Conservation (phyloP, 2,888 invertebrate species). For the Lepidochitona cinerea region DNA sequence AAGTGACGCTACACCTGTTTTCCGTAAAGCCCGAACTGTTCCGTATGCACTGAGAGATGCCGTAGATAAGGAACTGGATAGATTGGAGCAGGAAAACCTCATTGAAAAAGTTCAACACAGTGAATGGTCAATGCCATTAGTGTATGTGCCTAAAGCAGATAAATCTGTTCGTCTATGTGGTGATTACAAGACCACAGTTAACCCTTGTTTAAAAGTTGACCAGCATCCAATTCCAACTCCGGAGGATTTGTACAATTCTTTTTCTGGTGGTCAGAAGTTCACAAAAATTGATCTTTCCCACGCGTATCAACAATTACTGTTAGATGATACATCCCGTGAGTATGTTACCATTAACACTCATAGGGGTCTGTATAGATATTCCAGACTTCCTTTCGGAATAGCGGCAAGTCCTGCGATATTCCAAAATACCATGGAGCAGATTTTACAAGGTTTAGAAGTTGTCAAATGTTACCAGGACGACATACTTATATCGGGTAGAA, state of each 20-base stretch:
- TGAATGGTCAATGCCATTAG: slow-evolving; percentile 16
- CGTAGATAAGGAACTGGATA: slow-evolving; percentile 11
- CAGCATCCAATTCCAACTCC: slow-evolving; percentile 14
- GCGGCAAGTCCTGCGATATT: slow-evolving; percentile 27
- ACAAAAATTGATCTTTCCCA: slow-evolving; percentile 25
- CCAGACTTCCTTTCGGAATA: slow-evolving; percentile 27
- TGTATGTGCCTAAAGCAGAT: background rate
- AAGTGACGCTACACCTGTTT: too few species aligned
- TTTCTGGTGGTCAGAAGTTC: too few species aligned
- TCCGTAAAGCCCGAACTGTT: slow-evolving; percentile 19
- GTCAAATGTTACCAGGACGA: slow-evolving; percentile 8
- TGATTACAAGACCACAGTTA: slow-evolving; percentile 30
- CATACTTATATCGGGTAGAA: slow-evolving; percentile 13
- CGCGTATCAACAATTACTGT: slow-evolving; percentile 21
- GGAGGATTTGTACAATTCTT: too few species aligned
- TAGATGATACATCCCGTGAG: slow-evolving; percentile 24
- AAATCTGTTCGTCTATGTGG: slow-evolving; percentile 22
- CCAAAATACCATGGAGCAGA: slow-evolving; percentile 29
- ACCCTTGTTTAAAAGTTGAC: slow-evolving; percentile 12
- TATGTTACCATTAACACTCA: slow-evolving; percentile 34
- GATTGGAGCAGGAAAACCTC: slow-evolving; percentile 8
- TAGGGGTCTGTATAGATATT: slow-evolving; percentile 25
- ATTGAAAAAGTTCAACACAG: slow-evolving; percentile 10
- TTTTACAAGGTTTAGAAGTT: slow-evolving; percentile 17
- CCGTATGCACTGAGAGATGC: slow-evolving; percentile 14